phyloP scores from a whole-genome alignment of 1,140 invertebrate genomes.

The Patella vulgata region DNA sequence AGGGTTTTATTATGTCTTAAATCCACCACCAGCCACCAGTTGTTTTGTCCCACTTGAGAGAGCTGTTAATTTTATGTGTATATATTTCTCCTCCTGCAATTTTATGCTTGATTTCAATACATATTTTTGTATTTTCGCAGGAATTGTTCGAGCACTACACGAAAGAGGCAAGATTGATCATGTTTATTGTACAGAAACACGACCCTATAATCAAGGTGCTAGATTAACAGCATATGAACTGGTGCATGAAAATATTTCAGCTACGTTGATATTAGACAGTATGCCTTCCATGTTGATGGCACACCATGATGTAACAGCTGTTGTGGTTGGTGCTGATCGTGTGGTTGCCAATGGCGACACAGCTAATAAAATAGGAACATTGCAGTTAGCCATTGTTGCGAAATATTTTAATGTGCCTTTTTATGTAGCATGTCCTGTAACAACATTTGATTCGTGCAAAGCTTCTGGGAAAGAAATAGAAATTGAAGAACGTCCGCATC shows the following conservation, averaged over 20 bases:
- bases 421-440: slow-evolving; percentile 92
- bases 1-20: no score
- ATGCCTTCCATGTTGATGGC: slow-evolving; percentile 94
- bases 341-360: slow-evolving; percentile 97
- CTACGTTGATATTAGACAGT: slow-evolving; percentile 93
- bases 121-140: no score
- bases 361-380: slow-evolving; percentile 99
- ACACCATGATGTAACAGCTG: slow-evolving; percentile 69
- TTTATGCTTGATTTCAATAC: no score
- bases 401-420: slow-evolving; percentile 93
- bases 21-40: no score
- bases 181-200: slow-evolving; percentile 95
- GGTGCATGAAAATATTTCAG: slow-evolving; percentile 91
- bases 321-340: slow-evolving; percentile 68
- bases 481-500: slow-evolving; percentile 91
- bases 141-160: slow-evolving; percentile 87
- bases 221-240: slow-evolving; percentile 96
- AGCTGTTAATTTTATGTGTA: no score
- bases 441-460: slow-evolving; percentile 88
- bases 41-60: no score
- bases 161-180: slow-evolving; percentile 79
- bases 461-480: slow-evolving; percentile 85
- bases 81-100: no score
- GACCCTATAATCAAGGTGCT: slow-evolving; percentile 95
- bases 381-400: slow-evolving; percentile 90